Base-by-base conservation (phyloP, 2,888 invertebrate genomes). In the Aspidapion aeneum region DNA sequence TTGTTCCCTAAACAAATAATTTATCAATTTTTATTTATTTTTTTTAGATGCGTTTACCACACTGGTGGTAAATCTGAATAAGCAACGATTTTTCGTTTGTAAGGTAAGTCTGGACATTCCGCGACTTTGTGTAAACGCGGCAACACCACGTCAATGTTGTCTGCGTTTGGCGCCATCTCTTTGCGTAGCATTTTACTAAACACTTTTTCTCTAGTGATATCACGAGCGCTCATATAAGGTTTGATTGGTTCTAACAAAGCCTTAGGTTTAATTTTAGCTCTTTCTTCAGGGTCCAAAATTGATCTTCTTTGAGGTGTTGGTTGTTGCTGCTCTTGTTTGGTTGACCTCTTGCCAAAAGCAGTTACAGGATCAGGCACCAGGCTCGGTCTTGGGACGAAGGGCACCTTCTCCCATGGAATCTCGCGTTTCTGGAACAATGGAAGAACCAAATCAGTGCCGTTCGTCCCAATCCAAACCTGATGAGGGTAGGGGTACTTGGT, bases 341-440 rank as follows among this genome's bases (percentile, higher is more conserved):
- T 76, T 64, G 79, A 81, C 73, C 87, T 86, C 67, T 87, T 86
- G 58, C 93, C 93, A 84, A 89, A 93, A 70, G 92, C 93, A 71
- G 93, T 93, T 79, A 92, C 87, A 69, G 93, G 93, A 78, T 91
- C 91, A 71, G 91, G 87, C 73, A 93, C 89, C 80, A 92, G 85
- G 76, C 92, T 91, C 74, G 93, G 93, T 72, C 93, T 86, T 72
- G 93, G 91, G 75, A 93, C 93, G 82, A 86, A 90, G 75, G 93
- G 93, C 81, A 91, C 90, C 86, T 91, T 91, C 82, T 93, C 91
- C 93, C 93, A 93, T 76, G 93, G 91, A 77, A 92, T 89, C 80
- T 85, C 82, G 80, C 86, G 86, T 71, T 73, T 73, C 73, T 73
- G 71, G 66, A 73, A 71, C 68, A 71, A 73, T 70, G 56, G 59